Percentiles rank a stretch among this genome's conserved stretches.
Evolutionary conservation across 2,113 vertebrate genomes (phyloP).

Genomic region (Acanthochromis polyacanthus): DNA sequence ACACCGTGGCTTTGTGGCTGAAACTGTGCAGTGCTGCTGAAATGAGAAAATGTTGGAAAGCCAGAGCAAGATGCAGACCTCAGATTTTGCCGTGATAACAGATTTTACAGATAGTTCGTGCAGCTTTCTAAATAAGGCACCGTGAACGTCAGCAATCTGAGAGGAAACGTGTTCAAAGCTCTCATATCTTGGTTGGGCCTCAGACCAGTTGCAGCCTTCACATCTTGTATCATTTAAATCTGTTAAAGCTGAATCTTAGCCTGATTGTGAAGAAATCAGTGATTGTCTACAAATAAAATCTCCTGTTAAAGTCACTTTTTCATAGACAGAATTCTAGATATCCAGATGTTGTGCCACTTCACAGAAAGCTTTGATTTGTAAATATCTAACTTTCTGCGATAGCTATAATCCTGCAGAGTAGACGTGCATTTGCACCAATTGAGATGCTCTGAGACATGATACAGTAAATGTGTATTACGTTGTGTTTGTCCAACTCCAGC

Average conservation of each 20-base stretch:
- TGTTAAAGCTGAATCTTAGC: not conserved
- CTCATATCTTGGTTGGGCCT: not conserved
- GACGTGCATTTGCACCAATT: not conserved
- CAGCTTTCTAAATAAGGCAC: not conserved
- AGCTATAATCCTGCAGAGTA: too few species aligned
- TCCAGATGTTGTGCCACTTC: too few species aligned
- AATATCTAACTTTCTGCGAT: too few species aligned
- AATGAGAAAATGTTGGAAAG: slow-evolving; percentile 7
- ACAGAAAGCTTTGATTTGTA: too few species aligned
- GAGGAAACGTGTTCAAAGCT: not conserved
- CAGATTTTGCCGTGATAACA: slow-evolving; percentile 18
- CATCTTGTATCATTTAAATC: not conserved
- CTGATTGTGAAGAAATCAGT: slow-evolving; percentile 12
- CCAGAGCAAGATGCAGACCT: slow-evolving; percentile 20
- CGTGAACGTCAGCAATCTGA: not conserved
- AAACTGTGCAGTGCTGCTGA: not conserved
- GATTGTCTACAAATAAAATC: not conserved
- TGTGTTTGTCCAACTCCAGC: not conserved
- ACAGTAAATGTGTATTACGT: too few species aligned
- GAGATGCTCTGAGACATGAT: not conserved
- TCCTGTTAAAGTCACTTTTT: not conserved
- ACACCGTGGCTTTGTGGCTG: slow-evolving; percentile 45
- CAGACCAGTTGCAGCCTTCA: not conserved
- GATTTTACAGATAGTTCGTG: not conserved
- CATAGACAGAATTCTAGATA: too few species aligned